A percentile compares a stretch with the other conserved stretches of the same genome.
phyloP scores from a whole-genome alignment of 2,113 vertebrate species.

The Sialia sialis region DNA sequence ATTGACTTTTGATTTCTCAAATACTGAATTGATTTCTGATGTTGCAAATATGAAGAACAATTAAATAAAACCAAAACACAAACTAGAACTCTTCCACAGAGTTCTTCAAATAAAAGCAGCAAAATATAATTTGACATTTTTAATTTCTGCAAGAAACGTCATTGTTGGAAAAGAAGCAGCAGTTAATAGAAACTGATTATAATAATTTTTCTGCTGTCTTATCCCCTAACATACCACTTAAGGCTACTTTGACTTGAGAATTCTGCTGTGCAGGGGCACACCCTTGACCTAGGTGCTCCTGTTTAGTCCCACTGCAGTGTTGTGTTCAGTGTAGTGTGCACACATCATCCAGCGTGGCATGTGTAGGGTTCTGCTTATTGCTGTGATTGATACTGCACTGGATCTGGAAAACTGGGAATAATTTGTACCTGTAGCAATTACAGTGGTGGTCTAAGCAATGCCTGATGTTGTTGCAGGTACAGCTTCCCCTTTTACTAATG shows the following conservation, averaged over 20 bases:
- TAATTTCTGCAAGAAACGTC: not conserved
- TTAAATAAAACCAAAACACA: not conserved
- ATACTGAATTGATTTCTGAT: not conserved
- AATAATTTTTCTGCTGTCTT: not conserved
- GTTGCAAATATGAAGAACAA: not conserved
- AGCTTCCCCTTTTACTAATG: not conserved
- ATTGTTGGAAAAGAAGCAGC: not conserved
- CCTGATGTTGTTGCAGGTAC: not conserved
- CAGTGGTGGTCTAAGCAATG: not conserved
- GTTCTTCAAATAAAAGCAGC: not conserved
- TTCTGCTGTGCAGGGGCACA: not conserved
- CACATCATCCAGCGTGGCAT: not conserved
- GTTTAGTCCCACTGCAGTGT: not conserved
- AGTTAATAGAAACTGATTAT: not conserved
- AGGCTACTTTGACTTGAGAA: not conserved
- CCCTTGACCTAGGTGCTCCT: not conserved
- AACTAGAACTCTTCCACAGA: not conserved
- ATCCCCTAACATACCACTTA: not conserved
- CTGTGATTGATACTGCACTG: not conserved
- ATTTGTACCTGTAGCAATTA: not conserved
- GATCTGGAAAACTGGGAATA: not conserved
- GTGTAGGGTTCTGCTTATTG: not conserved
- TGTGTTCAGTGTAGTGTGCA: rapidly evolving
- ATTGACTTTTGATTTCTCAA: not conserved
- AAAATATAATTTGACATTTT: not conserved